Conservation (phyloP, 2,888 invertebrate genomes). For the Coleophora flavipennella region DNA sequence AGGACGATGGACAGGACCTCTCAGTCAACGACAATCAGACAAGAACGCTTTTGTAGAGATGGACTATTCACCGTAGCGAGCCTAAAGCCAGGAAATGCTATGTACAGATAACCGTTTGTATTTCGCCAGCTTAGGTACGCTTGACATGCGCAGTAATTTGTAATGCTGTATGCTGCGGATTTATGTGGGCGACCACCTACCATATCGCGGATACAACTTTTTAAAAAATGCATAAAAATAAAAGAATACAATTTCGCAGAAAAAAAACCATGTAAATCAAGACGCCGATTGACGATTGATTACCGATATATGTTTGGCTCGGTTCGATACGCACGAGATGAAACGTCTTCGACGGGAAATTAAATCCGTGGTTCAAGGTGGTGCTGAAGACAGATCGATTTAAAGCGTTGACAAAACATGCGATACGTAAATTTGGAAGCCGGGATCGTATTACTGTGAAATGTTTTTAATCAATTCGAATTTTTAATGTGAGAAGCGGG, state of each 20-base stretch:
- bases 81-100: slow-evolving; percentile 10
- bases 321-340: slow-evolving; percentile 57
- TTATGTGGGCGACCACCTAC: slow-evolving; percentile 27
- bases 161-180: slow-evolving; percentile 18
- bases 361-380: slow-evolving; percentile 58
- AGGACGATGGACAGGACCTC: too few relatives aligned
- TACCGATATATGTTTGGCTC: slow-evolving; percentile 53
- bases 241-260: slow-evolving; percentile 46
- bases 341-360: slow-evolving; percentile 53
- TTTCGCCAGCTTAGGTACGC: slow-evolving; percentile 13
- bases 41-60: too few relatives aligned
- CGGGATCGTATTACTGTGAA: slow-evolving; percentile 14
- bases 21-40: too few relatives aligned
- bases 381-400: slow-evolving; percentile 35
- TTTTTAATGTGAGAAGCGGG: too few relatives aligned
- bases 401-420: slow-evolving; percentile 37
- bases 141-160: slow-evolving; percentile 21
- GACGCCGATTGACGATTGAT: slow-evolving; percentile 45
- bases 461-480: too few relatives aligned
- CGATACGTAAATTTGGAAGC: slow-evolving; percentile 16
- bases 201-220: slow-evolving; percentile 18
- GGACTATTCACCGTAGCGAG: too few relatives aligned
- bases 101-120: slow-evolving; percentile 13
- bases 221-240: slow-evolving; percentile 33
- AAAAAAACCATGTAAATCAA: slow-evolving; percentile 51